Percentiles rank a stretch among this genome's conserved stretches.
Conservation (phyloP, 2,888 invertebrate species). For the Xanthorhoe spadicearia region DNA sequence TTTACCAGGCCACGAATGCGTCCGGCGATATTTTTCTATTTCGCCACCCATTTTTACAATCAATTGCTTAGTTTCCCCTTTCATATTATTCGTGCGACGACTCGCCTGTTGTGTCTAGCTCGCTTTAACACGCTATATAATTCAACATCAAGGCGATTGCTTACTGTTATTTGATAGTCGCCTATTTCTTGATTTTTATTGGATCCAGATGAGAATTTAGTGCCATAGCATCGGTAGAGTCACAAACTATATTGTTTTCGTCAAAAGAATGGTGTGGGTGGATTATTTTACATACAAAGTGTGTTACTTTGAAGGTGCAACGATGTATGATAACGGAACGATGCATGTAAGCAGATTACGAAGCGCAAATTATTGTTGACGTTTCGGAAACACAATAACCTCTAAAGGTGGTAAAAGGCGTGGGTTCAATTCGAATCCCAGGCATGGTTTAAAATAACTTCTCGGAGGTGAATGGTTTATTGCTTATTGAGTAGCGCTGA, state of each 20-base stretch:
- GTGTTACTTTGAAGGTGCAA: slow-evolving; percentile 23
- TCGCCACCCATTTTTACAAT: slow-evolving; percentile 81
- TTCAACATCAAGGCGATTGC: slow-evolving; percentile 38
- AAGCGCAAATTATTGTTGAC: slow-evolving; percentile 55
- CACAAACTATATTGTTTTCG: slow-evolving; percentile 31
- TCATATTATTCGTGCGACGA: slow-evolving; percentile 76
- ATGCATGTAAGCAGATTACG: slow-evolving; percentile 31
- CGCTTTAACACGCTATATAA: slow-evolving; percentile 45
- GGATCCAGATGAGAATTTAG: slow-evolving; percentile 27
- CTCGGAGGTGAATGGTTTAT: slow-evolving; percentile 83
- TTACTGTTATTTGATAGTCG: slow-evolving; percentile 37
- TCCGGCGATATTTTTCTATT: slow-evolving; percentile 83
- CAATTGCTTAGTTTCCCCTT: slow-evolving; percentile 82
- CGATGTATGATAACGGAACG: slow-evolving; percentile 31
- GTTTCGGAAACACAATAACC: slow-evolving; percentile 82
- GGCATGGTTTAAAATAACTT: slow-evolving; percentile 80
- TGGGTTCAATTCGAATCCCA: slow-evolving; percentile 73
- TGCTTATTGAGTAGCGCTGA: slow-evolving; percentile 83
- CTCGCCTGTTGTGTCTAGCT: slow-evolving; percentile 49
- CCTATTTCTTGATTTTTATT: slow-evolving; percentile 32
- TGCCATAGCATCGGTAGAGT: slow-evolving; percentile 1
- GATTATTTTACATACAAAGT: slow-evolving; percentile 22
- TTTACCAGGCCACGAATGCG: slow-evolving; percentile 83
- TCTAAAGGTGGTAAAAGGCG: slow-evolving; percentile 82
- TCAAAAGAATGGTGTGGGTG: slow-evolving; percentile 4